Percentiles rank a stretch among this genome's conserved stretches.
These are phyloP conservation scores for Egretta garzetta DNA, from an alignment of 2,113 vertebrate species.

Conservation along the genomic window DNA sequence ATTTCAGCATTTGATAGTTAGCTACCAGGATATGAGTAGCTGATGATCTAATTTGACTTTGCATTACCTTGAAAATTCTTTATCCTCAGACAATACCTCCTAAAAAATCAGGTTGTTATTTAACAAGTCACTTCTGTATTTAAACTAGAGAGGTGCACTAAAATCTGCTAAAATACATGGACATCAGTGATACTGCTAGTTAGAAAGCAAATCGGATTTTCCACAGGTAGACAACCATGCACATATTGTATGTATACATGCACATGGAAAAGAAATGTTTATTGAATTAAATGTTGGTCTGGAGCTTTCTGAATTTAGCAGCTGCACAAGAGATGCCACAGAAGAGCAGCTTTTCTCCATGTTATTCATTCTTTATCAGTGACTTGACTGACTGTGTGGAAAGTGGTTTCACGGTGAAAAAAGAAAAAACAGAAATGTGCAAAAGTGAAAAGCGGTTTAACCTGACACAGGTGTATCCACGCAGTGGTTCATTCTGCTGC, in stretches of 20 bases:
- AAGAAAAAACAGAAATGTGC: neutral
- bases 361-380: neutral
- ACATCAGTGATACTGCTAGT: neutral
- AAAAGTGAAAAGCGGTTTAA: neutral
- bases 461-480: neutral
- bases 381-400: neutral
- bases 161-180: neutral
- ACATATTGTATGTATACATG: neutral
- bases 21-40: neutral
- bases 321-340: neutral
- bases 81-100: neutral
- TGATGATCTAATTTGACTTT: neutral
- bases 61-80: constrained; percentile 1
- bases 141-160: neutral
- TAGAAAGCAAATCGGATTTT: neutral
- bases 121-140: neutral
- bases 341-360: neutral
- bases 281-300: neutral
- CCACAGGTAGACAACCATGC: neutral
- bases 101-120: neutral
- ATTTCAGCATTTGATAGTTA: neutral
- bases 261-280: neutral
- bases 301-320: neutral
- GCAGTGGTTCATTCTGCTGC: neutral
- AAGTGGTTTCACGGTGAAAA: neutral